A percentile compares a stretch with the other conserved stretches of the same genome.
phyloP scores from a whole-genome alignment of 2,113 vertebrate genomes.

The Noturus placidus region DNA sequence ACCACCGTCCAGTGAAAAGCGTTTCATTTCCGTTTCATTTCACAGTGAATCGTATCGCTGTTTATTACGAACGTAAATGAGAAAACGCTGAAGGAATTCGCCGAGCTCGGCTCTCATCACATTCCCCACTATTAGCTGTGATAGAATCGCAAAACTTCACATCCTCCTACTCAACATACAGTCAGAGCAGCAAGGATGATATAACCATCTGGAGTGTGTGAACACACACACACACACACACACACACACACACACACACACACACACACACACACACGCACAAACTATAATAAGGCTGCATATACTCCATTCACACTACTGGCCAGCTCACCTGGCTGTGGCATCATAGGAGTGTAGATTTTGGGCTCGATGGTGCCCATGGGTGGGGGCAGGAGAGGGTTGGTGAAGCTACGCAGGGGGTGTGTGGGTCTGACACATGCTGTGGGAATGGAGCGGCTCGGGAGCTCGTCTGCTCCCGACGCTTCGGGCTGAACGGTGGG shows the following conservation, averaged over 20 bases:
- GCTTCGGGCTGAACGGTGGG: slow-evolving; percentile 74
- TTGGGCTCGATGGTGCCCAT: slow-evolving; percentile 90
- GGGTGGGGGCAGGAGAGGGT: slow-evolving; percentile 86
- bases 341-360: slow-evolving; percentile 82
- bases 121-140: background rate
- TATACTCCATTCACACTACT: background rate
- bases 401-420: slow-evolving; percentile 90
- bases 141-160: background rate
- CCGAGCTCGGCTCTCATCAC: background rate
- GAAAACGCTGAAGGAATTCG: background rate
- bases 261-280: slow-evolving; percentile 4
- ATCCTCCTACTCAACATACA: slow-evolving; percentile 1
- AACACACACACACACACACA: background rate
- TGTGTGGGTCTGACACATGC: slow-evolving; percentile 89
- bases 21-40: background rate
- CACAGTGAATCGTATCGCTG: background rate
- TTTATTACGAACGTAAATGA: background rate
- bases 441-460: slow-evolving; percentile 84
- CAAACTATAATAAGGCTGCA: background rate
- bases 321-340: slow-evolving; percentile 73
- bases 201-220: slow-evolving; percentile 6
- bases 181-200: background rate
- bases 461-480: slow-evolving; percentile 71
- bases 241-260: slow-evolving; percentile 4
- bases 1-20: background rate